phyloP scores from a whole-genome alignment of 1,140 invertebrate genomes.

The Antheraea pernyi region DNA sequence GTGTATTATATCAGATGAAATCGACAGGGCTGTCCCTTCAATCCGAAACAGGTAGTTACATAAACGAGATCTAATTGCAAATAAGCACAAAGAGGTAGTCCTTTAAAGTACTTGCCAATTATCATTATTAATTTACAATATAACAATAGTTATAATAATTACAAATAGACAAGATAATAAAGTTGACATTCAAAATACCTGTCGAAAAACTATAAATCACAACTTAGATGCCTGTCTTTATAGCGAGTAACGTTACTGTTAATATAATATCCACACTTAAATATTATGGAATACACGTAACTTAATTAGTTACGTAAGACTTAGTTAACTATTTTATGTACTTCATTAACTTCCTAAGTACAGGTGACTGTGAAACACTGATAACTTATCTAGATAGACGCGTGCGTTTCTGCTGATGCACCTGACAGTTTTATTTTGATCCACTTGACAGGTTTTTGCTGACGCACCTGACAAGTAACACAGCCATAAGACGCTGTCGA shows the following conservation, averaged over 20 bases:
- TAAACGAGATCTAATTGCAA: slow-evolving; percentile 26
- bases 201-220: slow-evolving; percentile 66
- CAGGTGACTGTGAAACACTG: slow-evolving; percentile 35
- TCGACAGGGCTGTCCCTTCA: not conserved
- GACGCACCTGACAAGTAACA: too few relatives aligned
- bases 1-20: not conserved
- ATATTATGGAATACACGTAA: slow-evolving; percentile 57
- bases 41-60: slow-evolving; percentile 11
- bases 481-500: too few relatives aligned
- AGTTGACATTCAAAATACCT: slow-evolving; percentile 49
- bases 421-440: too few relatives aligned
- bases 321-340: slow-evolving; percentile 66
- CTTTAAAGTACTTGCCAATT: slow-evolving; percentile 37
- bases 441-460: too few relatives aligned
- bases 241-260: slow-evolving; percentile 30
- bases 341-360: slow-evolving; percentile 70
- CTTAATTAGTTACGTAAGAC: slow-evolving; percentile 32
- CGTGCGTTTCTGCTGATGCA: not conserved
- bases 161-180: slow-evolving; percentile 5
- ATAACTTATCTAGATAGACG: not conserved
- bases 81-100: slow-evolving; percentile 45
- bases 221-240: slow-evolving; percentile 58
- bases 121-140: slow-evolving; percentile 4
- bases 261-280: slow-evolving; percentile 36
- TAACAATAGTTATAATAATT: slow-evolving; percentile 4